Evolutionary conservation across 2,888 invertebrate genomes (phyloP), one percentile per base, ranked within the genome.

Genomic region (Dilophus febrilis): DNA sequence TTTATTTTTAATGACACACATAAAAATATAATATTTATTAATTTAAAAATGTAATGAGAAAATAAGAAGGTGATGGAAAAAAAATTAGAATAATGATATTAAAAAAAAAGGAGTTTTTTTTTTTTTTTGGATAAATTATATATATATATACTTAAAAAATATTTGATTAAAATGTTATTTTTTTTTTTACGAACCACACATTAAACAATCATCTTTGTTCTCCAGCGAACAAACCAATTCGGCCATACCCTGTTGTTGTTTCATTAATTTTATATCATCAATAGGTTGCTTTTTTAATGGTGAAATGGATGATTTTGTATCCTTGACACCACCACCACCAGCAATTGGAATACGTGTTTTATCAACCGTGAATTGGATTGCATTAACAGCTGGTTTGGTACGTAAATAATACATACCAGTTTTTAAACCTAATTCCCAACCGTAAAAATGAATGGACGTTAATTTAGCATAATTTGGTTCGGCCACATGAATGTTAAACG

Each of bases 371-470:
- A 98, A 97, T 57, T 98, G 92, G 49, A 97, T 90, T 5, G 97
- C 91, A 59, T 87, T 82, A 2, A 85, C 91, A 1, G 97, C 97
- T 6, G 97, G 90, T 57, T 92, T 94, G 0, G 94, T 95, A 37
- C 95, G 73, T 47, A 98, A 66, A 59, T 98, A 97, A 61, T 98
- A 99, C 95, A 98, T 95, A 38, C 98, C 98, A 2, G 97, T 98
- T 66, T 98, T 98, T 42, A 98, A 66, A 3, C 97, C 97, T 64
- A 81, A 72, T 64, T 86, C 82, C 98, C 98, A 98, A 0, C 87
- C 88, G 59, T 88, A 87, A 62, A 98, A 98, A 64, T 99, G 98
- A 75, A 99, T 97, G 3, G 95, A 95, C 2, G 92, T 87, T 40
- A 98, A 66, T 58, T 90, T 90, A 5, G 85, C 90, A 56, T 87